phyloP scores from a whole-genome alignment of 2,113 vertebrate genomes.

The Bambusicola thoracicus region DNA sequence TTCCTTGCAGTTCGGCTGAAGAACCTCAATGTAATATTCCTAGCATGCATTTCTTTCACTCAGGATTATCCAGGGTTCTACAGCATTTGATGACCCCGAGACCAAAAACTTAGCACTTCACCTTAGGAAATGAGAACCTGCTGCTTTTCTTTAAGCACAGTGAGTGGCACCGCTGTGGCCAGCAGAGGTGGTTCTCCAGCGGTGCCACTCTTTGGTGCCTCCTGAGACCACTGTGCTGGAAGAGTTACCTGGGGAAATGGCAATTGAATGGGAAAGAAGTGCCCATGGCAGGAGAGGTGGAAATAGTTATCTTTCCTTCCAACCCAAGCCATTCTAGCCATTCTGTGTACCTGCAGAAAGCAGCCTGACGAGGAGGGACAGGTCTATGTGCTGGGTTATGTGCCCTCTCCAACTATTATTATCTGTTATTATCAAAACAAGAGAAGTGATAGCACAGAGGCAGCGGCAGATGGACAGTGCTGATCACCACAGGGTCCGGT shows the following conservation, averaged over 20 bases:
- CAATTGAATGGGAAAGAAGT: not conserved
- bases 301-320: not conserved
- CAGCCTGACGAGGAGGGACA: not conserved
- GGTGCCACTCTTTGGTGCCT: not conserved
- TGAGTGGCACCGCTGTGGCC: not conserved
- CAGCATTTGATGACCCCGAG: not conserved
- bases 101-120: not conserved
- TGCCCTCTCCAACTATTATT: not conserved
- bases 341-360: not conserved
- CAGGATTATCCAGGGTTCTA: not conserved
- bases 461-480: fast-evolving
- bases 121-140: fast-evolving
- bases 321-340: not conserved
- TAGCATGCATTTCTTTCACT: not conserved
- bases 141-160: not conserved
- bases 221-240: not conserved
- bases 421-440: not conserved
- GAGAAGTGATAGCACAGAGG: not conserved
- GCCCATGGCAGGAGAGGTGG: not conserved
- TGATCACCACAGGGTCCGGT: fast-evolving
- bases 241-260: not conserved
- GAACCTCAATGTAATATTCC: not conserved
- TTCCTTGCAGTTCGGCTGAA: not conserved
- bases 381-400: not conserved
- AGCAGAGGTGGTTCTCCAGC: not conserved